Conservation (phyloP, 2,797 vertebrate genomes). For the Sebastiscus albofasciatus region DNA sequence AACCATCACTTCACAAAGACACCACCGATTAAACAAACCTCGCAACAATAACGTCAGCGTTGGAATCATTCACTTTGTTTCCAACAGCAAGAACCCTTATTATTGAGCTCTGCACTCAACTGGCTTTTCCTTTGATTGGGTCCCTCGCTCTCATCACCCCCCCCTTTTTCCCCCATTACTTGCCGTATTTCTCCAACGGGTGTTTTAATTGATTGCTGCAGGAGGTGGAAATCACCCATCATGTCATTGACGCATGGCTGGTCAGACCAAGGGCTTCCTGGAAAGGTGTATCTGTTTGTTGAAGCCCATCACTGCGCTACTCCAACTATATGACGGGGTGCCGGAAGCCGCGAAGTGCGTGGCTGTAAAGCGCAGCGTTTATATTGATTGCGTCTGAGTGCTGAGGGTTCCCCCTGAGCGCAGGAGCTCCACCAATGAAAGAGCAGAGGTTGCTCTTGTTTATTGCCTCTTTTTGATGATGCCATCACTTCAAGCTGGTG, state of each 20-base stretch:
- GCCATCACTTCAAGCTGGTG: constrained; percentile 64
- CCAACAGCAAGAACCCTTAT: constrained; percentile 35
- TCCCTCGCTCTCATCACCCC: background rate
- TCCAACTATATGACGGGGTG: constrained; percentile 10
- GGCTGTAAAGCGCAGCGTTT: constrained; percentile 51
- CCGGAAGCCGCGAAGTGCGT: constrained; percentile 25
- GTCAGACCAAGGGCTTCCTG: constrained; percentile 42
- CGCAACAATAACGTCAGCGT: constrained; percentile 34
- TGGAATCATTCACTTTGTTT: constrained; percentile 51
- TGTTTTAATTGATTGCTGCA: constrained; percentile 71
- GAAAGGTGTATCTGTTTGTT: constrained; percentile 45
- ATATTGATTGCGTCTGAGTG: constrained; percentile 68
- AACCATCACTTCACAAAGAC: constrained; percentile 36
- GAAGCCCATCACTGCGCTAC: constrained; percentile 17
- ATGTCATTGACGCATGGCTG: constrained; percentile 54
- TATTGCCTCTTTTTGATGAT: constrained; percentile 73
- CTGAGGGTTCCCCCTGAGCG: constrained; percentile 53
- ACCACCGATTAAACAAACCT: constrained; percentile 45
- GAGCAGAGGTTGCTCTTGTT: constrained; percentile 61
- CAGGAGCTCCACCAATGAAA: constrained; percentile 55
- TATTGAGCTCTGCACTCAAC: constrained; percentile 18
- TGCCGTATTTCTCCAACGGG: constrained; percentile 43
- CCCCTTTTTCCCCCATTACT: constrained; percentile 21
- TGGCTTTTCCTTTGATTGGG: constrained; percentile 60
- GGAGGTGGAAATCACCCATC: constrained; percentile 53